Evolutionary conservation across 1,140 invertebrate species (phyloP).

Genomic region (Zaprionus gabonicus): DNA sequence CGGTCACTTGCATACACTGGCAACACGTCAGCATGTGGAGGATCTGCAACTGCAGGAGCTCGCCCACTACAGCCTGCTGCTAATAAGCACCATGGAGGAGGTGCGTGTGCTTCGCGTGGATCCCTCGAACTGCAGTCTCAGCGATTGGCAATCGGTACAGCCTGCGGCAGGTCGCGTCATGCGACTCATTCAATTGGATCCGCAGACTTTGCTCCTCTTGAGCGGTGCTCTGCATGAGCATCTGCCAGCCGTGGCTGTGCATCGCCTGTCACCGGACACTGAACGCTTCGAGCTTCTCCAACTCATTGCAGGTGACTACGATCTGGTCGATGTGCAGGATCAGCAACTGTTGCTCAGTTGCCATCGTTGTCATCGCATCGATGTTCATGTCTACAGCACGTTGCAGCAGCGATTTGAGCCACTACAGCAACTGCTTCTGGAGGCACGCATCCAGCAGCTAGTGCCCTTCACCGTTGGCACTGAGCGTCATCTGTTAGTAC

Average conservation of each 20-base stretch:
- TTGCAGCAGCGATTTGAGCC: slow-evolving; percentile 27
- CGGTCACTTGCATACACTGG: slow-evolving; percentile 46
- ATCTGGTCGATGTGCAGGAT: slow-evolving; percentile 55
- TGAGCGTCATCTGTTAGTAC: slow-evolving; percentile 52
- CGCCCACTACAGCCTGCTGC: slow-evolving; percentile 15
- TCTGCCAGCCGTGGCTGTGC: slow-evolving; percentile 52
- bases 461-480: slow-evolving; percentile 41
- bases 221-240: slow-evolving; percentile 46
- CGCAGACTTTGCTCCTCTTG: slow-evolving; percentile 21
- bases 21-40: slow-evolving; percentile 60
- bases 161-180: slow-evolving; percentile 52
- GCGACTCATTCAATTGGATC: slow-evolving; percentile 31
- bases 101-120: slow-evolving; percentile 63
- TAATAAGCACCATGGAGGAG: slow-evolving; percentile 63
- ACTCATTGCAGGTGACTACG: slow-evolving; percentile 66
- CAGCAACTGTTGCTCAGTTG: slow-evolving; percentile 65
- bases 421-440: slow-evolving; percentile 56
- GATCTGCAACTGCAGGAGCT: slow-evolving; percentile 31
- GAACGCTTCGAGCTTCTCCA: slow-evolving; percentile 58
- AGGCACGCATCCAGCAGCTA: slow-evolving; percentile 42
- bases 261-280: slow-evolving; percentile 25
- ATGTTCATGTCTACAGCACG: slow-evolving; percentile 34
- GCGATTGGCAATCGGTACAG: slow-evolving; percentile 70
- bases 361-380: slow-evolving; percentile 57
- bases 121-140: slow-evolving; percentile 46